phyloP scores from a whole-genome alignment of 2,797 vertebrate species.

The Stomatorhinus walkeri region DNA sequence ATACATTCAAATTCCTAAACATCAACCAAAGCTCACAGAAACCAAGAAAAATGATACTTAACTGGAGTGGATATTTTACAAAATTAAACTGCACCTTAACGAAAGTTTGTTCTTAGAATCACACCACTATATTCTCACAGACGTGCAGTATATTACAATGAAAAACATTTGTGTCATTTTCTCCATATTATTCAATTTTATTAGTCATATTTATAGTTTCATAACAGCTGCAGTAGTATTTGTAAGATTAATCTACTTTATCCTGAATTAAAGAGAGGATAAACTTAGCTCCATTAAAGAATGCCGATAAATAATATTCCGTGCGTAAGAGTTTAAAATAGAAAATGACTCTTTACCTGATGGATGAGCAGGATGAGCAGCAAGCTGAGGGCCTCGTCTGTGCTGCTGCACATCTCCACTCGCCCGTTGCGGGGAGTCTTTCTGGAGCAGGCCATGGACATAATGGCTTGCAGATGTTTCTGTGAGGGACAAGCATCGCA shows the following conservation, averaged over 20 bases:
- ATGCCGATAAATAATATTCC: background rate
- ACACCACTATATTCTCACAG: background rate
- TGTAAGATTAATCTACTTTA: background rate
- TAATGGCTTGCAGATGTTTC: background rate
- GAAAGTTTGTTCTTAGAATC: background rate
- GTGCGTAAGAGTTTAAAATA: background rate
- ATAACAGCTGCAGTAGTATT: background rate
- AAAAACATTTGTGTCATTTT: background rate
- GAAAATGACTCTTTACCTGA: constrained; percentile 27
- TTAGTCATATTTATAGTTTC: background rate
- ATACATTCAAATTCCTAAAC: background rate
- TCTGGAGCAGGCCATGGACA: background rate
- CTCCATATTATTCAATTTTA: background rate
- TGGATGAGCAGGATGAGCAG: constrained; percentile 31
- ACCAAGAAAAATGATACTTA: background rate
- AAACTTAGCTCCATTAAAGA: background rate
- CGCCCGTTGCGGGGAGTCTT: constrained; percentile 23
- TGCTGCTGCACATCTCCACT: background rate
- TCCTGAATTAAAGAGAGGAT: background rate
- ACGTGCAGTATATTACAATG: background rate
- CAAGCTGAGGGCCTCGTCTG: constrained; percentile 18
- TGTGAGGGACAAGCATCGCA: background rate
- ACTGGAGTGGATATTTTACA: background rate
- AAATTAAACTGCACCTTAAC: background rate
- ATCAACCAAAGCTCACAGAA: background rate